phyloP scores from a whole-genome alignment of 2,888 invertebrate species.

The Camptogramma bilineatum region DNA sequence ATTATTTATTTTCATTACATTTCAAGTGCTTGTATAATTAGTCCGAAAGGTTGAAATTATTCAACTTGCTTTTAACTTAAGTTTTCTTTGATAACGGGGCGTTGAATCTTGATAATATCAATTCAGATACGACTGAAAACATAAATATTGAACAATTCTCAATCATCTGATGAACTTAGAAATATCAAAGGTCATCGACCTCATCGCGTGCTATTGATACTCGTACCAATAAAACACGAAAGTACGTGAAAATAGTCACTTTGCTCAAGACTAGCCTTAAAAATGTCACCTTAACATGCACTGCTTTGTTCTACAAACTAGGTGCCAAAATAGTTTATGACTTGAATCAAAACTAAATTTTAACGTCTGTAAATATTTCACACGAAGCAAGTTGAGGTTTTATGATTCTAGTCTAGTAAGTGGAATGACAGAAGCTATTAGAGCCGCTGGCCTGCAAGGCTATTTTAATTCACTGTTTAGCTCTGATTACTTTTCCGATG shows the following conservation, averaged over 20 bases:
- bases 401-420: not conserved
- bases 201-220: conserved; percentile 41
- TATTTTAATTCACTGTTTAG: too few species aligned
- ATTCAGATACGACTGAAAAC: conserved; percentile 7
- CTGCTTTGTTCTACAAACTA: conserved; percentile 48
- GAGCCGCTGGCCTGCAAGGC: too few species aligned
- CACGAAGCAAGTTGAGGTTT: conserved; percentile 12
- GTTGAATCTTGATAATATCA: not conserved
- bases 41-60: not conserved
- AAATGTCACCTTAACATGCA: conserved; percentile 56
- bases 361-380: not conserved
- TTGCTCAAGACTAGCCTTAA: conserved; percentile 46
- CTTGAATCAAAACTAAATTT: conserved; percentile 24
- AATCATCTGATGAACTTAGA: conserved; percentile 40
- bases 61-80: not conserved
- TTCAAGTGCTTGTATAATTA: not conserved
- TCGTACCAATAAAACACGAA: conserved; percentile 29
- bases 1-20: not conserved
- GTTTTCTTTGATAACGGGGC: not conserved
- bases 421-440: too few species aligned
- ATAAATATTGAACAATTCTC: conserved; percentile 22
- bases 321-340: conserved; percentile 48
- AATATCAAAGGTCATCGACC: conserved; percentile 38
- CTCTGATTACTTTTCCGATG: too few species aligned
- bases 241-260: conserved; percentile 43